phyloP scores from a whole-genome alignment of 1,140 invertebrate species.

The Alviniconcha marisindica region DNA sequence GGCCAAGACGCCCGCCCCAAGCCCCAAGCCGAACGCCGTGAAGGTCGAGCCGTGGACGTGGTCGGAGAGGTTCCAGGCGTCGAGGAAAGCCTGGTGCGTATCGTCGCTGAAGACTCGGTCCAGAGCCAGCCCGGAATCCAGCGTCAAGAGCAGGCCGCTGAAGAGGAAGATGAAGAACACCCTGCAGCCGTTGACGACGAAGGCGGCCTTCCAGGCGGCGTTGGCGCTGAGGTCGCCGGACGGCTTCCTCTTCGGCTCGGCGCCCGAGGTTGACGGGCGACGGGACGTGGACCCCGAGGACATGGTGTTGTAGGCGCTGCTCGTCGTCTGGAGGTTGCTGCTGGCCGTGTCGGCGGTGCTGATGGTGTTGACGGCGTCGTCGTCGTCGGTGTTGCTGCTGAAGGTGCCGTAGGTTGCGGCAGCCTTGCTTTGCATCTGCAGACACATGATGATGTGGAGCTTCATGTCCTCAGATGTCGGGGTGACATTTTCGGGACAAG shows the following conservation, averaged over 20 bases:
- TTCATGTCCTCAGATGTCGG: too few species aligned
- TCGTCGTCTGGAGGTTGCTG: slow-evolving; percentile 2
- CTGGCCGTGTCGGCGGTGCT: background rate
- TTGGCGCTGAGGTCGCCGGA: background rate
- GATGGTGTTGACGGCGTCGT: background rate
- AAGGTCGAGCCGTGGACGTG: background rate
- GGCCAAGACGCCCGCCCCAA: slow-evolving; percentile 31
- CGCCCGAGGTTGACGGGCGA: background rate
- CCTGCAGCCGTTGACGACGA: slow-evolving; percentile 41
- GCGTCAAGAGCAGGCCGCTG: slow-evolving; percentile 37
- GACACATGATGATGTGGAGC: too few species aligned
- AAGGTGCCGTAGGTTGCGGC: background rate
- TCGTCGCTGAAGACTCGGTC: background rate
- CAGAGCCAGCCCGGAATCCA: slow-evolving; percentile 18
- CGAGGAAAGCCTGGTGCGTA: slow-evolving; percentile 33
- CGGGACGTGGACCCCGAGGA: too few species aligned
- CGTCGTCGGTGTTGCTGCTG: background rate
- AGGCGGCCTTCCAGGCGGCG: slow-evolving; percentile 45
- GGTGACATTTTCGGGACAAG: too few species aligned
- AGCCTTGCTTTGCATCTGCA: too few species aligned
- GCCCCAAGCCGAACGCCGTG: slow-evolving; percentile 33
- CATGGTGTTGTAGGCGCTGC: background rate
- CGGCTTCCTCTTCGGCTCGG: background rate
- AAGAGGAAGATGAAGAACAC: slow-evolving; percentile 35
- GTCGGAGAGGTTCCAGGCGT: slow-evolving; percentile 26